Base-by-base conservation (phyloP, 1,140 invertebrate species). In the Belonocnema kinseyi region DNA sequence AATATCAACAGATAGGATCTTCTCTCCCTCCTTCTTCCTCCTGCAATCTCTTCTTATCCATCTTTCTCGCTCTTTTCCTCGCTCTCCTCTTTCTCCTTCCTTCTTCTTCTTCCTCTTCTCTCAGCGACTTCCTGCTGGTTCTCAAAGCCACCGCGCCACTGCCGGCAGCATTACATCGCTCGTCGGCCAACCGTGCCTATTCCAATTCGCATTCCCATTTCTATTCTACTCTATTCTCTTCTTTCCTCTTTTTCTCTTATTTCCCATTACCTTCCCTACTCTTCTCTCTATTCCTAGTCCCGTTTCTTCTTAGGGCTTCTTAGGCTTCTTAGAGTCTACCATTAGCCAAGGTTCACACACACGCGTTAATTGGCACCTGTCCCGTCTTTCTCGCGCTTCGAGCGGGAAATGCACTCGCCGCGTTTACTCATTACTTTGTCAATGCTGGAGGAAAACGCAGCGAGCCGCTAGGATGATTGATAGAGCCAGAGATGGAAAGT, bases 1-100 rank as follows among this genome's bases (percentile, higher is more conserved):
- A 82, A 80, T 80, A 82, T 82, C 80, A 82, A 70, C 80, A 79
- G 80, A 82, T 82, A 82, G 75, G 78, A 82, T 82, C 80, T 82
- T 51, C 73, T 71, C 21, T 33, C 61, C 26, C 26, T 40, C 61
- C 26, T 16, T 66, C 61, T 66, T 66, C 61, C 40, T 46, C 26
- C 61, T n/a, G 16, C 16, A 66, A 66, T 40, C 61, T 66, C 40
- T 16, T 33, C 61, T 66, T 66, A 66, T 66, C 61, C 61, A 66
- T 66, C 61, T 66, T 66, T 66, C 33, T 66, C 26, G 2, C 61
- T 66, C 61, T 66, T 21, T 11, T 14, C 16, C 13, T 61, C 5
- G 19, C 19, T 26, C 56, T 13, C 26, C 11, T 21, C 4, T 12
- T 58, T 12, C 21, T 13, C 12, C 21, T 12, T 61, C 16, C 58